Conservation (phyloP, 2,797 vertebrate genomes). For the Parauchenoglanis ngamensis region DNA sequence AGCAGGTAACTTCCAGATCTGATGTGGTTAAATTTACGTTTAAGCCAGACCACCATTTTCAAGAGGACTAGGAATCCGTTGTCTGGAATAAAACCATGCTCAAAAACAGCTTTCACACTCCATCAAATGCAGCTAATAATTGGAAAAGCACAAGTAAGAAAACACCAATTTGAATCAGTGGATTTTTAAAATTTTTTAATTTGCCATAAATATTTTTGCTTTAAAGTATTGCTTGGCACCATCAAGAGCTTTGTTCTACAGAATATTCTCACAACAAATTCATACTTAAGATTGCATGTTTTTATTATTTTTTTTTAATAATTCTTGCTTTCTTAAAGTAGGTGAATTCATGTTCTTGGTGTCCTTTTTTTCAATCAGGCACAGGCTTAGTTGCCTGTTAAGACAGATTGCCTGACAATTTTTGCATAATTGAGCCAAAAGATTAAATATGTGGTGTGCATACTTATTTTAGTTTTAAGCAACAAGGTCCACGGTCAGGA, state of each 20-base stretch:
- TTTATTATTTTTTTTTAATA: not conserved
- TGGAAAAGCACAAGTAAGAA: not conserved
- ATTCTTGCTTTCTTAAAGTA: not conserved
- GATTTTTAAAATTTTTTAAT: not conserved
- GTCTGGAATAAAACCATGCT: not conserved
- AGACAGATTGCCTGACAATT: not conserved
- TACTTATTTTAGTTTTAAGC: conserved; percentile 33
- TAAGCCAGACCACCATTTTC: not conserved
- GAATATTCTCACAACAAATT: not conserved
- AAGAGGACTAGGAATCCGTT: not conserved
- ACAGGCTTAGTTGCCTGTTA: not conserved
- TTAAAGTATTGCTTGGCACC: not conserved
- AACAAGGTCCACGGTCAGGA: conserved; percentile 30
- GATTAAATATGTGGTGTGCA: conserved; percentile 17
- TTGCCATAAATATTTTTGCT: not conserved
- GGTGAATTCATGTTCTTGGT: too few relatives aligned
- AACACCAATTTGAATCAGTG: not conserved
- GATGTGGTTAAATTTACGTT: not conserved
- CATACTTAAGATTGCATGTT: not conserved
- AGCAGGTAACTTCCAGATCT: not conserved
- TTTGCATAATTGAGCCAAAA: not conserved
- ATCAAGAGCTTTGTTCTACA: not conserved
- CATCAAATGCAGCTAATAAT: not conserved
- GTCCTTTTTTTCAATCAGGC: not conserved
- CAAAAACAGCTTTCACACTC: not conserved